Evolutionary conservation across 2,113 vertebrate species (phyloP).

Genomic region (Ia io): DNA sequence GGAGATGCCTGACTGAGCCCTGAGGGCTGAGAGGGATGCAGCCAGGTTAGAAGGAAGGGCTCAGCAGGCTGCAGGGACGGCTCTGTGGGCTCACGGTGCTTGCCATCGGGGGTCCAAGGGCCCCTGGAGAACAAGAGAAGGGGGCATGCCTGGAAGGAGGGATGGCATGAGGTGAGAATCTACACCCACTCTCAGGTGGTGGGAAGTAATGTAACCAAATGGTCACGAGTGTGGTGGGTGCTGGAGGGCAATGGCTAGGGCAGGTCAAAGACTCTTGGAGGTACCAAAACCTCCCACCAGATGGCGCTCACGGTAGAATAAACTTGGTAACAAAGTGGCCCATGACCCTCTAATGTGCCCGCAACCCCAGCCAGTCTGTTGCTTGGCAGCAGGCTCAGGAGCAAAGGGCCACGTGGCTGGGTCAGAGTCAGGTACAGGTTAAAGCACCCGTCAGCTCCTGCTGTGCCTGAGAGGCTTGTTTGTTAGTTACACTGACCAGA

Average conservation of each 20-base stretch:
- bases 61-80: not conserved
- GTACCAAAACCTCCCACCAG: conserved; percentile 59
- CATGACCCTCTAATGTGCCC: not conserved
- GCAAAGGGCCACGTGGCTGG: not conserved
- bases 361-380: not conserved
- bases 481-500: not conserved
- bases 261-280: not conserved
- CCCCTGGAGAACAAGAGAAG: not conserved
- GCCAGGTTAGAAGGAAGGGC: not conserved
- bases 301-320: not conserved
- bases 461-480: not conserved
- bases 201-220: not conserved
- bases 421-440: not conserved
- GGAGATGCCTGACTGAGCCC: not conserved
- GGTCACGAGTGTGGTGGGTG: not conserved
- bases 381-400: not conserved
- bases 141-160: not conserved
- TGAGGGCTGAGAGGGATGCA: not conserved
- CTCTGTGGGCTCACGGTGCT: not conserved
- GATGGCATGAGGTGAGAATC: not conserved
- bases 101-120: not conserved
- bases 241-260: not conserved
- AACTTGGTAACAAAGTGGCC: not conserved
- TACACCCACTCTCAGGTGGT: not conserved
- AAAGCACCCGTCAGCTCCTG: not conserved